A percentile compares a stretch with the other conserved stretches of the same genome.
These are phyloP conservation scores for Heloderma charlesbogerti DNA, from an alignment of 2,113 vertebrate species.

Conservation along the genomic window DNA sequence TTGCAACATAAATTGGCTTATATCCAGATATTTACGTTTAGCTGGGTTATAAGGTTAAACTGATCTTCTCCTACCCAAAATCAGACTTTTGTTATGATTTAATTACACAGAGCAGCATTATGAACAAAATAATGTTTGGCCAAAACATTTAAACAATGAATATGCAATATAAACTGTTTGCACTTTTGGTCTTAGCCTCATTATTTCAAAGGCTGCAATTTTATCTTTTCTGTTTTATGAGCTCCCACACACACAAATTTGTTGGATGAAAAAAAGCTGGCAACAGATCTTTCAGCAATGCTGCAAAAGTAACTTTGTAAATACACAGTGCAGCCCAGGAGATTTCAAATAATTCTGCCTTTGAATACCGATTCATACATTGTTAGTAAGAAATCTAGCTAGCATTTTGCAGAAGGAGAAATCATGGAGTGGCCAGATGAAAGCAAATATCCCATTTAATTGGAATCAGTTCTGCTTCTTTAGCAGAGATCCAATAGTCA, in stretches of 20 bases:
- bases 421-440: constrained; percentile 23
- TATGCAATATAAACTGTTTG: neutral
- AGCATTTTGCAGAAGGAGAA: constrained; percentile 13
- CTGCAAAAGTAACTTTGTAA: constrained; percentile 2
- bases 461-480: neutral
- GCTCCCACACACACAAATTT: neutral
- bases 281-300: neutral
- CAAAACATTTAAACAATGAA: constrained; percentile 42
- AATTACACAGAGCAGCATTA: neutral
- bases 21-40: neutral
- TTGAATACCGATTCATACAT: neutral
- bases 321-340: neutral
- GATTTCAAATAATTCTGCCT: neutral
- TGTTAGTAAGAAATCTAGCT: neutral
- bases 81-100: neutral
- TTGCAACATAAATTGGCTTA: neutral
- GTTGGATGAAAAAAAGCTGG: neutral
- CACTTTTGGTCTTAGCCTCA: neutral
- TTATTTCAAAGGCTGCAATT: neutral
- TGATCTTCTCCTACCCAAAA: neutral
- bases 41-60: neutral
- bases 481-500: neutral
- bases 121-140: constrained; percentile 16
- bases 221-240: neutral
- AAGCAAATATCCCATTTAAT: constrained; percentile 2